These are phyloP conservation scores for Origma solitaria DNA, from an alignment of 2,113 vertebrate genomes.

Conservation along the genomic window DNA sequence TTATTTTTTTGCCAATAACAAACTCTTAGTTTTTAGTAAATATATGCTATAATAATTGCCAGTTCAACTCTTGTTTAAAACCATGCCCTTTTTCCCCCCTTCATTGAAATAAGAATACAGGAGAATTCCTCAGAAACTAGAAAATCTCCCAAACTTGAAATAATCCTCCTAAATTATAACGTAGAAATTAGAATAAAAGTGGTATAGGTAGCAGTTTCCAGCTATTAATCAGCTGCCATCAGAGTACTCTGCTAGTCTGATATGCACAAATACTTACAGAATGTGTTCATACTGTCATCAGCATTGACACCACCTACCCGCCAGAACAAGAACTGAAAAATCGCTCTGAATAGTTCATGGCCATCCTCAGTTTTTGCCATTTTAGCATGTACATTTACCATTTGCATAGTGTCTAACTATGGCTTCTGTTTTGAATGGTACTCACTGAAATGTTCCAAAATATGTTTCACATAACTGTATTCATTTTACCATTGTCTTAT, in stretches of 20 bases:
- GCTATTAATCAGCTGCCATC: background rate
- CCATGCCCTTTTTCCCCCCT: accelerated
- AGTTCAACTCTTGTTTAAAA: background rate
- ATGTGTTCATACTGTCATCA: background rate
- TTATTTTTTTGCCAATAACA: background rate
- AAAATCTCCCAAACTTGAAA: background rate
- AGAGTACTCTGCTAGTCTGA: background rate
- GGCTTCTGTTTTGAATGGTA: background rate
- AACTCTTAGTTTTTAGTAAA: background rate
- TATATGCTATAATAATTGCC: background rate
- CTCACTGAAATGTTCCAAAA: background rate
- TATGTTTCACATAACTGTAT: background rate
- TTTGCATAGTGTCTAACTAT: background rate
- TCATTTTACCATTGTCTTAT: background rate
- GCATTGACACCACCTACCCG: accelerated
- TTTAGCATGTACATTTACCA: background rate
- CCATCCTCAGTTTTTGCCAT: background rate
- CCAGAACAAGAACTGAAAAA: background rate
- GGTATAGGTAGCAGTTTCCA: background rate
- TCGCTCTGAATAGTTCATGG: background rate
- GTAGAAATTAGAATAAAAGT: background rate
- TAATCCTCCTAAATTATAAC: background rate
- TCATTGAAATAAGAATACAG: background rate
- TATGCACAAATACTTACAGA: background rate
- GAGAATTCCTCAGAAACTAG: background rate